Evolutionary conservation across 2,113 vertebrate genomes (phyloP).

Genomic region (Pseudopipra pipra): DNA sequence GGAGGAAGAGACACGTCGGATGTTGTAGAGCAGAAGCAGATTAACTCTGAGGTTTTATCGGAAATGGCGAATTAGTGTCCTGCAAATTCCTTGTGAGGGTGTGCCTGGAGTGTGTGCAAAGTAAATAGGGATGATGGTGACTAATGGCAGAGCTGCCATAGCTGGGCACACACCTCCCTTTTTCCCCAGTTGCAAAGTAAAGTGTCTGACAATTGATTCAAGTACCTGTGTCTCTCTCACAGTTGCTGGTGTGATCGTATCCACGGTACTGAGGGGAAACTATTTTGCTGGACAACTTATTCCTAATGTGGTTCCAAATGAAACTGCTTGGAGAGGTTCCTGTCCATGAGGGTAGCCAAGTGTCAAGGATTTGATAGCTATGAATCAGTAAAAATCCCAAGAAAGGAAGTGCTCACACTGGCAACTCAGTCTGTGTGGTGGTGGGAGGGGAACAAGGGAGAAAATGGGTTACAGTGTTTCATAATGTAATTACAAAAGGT

Average conservation of each 20-base stretch:
- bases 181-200: neutral
- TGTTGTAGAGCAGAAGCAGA: neutral
- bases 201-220: neutral
- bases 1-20: neutral
- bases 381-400: neutral
- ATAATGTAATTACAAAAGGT: constrained; percentile 41
- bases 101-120: neutral
- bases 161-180: neutral
- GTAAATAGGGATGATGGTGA: neutral
- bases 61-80: neutral
- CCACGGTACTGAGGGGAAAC: neutral
- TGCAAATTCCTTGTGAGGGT: neutral
- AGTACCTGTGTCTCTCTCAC: no score
- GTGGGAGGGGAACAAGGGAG: neutral
- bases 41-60: neutral
- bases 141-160: neutral
- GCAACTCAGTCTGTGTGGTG: accelerated
- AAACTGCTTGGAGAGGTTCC: neutral
- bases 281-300: neutral
- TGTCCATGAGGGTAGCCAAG: neutral
- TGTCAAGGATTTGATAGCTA: neutral
- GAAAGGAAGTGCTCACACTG: neutral
- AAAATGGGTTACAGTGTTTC: constrained; percentile 31
- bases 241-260: neutral
- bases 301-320: neutral